Base-by-base conservation (phyloP, 2,797 vertebrate genomes). In the Notolepis coatsorum region DNA sequence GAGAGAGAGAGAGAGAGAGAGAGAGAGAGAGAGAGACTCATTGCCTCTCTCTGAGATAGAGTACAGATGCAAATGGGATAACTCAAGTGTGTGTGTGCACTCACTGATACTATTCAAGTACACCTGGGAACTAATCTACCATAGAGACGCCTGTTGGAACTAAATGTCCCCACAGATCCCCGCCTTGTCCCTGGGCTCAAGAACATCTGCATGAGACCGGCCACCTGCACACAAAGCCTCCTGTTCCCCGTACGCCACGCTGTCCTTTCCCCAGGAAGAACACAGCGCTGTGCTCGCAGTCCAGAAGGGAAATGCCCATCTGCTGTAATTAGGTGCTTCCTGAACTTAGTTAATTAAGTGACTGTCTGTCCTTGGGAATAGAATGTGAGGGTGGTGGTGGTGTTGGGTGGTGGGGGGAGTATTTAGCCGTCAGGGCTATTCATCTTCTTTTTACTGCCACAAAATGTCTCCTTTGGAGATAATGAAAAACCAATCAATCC, bases 121-220 rank as follows among this genome's bases (percentile, higher is more conserved):
- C 38, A n/a, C 43, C 65, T 53, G 65, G 71, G 47, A 73, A 69
- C 71, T 79, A 75, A 87, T 82, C 78, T 76, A 35, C 50, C 25
- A 28, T 48, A 21, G 15, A 61, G 62, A 41, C 71, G 8, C 69
- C 57, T 21, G n/a, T 13, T 53, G 63, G 77, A 76, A 60, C 39
- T 12, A n/a, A n/a, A 7, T 49, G 59, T 42, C 18, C n/a, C 0
- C 57, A 38, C 54, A 47, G 61, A 80, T 48, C n/a, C 41, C 68
- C 5, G 2, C 64, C 64, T 73, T 71, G 68, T 83, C 24, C 10
- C 10, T 75, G 79, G 76, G 77, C 66, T 81, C 24, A 31, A 75
- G 59, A 77, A 74, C 77, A 61, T 81, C 79, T 60, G 43, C 18
- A 8, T n/a, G n/a, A n/a, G 9, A 31, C 8, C 5, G 25, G 24